phyloP scores from a whole-genome alignment of 2,113 vertebrate genomes.

The Poecile atricapillus region DNA sequence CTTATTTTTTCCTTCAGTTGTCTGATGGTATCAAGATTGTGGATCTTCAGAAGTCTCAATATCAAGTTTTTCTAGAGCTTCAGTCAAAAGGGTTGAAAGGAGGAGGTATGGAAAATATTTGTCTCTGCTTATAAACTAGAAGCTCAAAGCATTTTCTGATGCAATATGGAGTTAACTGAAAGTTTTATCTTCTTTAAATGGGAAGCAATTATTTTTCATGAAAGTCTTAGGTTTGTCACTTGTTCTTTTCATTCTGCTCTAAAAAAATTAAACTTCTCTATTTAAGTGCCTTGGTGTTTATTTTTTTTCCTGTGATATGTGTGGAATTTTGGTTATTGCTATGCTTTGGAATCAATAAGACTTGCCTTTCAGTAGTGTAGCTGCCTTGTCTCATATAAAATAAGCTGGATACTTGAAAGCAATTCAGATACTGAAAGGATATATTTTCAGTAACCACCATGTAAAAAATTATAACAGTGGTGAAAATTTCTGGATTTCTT shows the following conservation, averaged over 20 bases:
- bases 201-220: neutral
- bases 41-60: constrained; percentile 75
- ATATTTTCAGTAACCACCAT: neutral
- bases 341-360: neutral
- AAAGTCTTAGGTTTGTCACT: neutral
- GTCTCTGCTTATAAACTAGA: neutral
- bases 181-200: neutral
- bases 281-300: neutral
- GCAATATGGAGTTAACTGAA: neutral
- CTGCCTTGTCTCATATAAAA: neutral
- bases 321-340: neutral
- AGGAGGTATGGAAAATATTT: constrained; percentile 82
- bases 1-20: constrained; percentile 71
- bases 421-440: neutral
- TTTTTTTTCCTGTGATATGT: neutral
- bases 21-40: constrained; percentile 76
- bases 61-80: constrained; percentile 83
- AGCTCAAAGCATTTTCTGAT: neutral
- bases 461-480: neutral
- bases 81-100: constrained; percentile 89
- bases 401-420: neutral
- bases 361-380: neutral
- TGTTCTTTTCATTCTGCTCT: neutral
- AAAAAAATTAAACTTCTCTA: neutral
- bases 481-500: neutral